These are phyloP conservation scores for Diorhabda sublineata DNA, from an alignment of 1,140 invertebrate species.

Conservation along the genomic window DNA sequence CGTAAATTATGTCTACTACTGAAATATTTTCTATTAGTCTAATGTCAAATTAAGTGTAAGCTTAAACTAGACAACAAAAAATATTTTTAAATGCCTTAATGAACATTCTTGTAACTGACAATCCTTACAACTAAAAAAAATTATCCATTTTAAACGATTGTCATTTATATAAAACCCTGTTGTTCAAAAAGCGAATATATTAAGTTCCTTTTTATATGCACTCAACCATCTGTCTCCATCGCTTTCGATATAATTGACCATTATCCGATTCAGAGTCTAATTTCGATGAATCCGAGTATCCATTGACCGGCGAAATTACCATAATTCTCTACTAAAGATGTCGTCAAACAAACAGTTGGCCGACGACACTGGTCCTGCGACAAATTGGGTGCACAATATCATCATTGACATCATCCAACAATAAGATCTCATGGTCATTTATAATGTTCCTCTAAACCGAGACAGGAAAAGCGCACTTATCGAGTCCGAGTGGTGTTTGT, in stretches of 20 bases:
- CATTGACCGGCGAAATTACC: slow-evolving; percentile 9
- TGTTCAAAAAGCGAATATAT: too few relatives aligned
- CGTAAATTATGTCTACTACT: too few relatives aligned
- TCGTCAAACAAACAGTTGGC: slow-evolving; percentile 26
- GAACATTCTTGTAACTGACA: too few relatives aligned
- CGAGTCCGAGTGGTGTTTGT: background rate
- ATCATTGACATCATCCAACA: background rate
- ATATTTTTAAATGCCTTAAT: too few relatives aligned
- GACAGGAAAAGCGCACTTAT: background rate
- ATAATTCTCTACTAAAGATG: slow-evolving; percentile 20
- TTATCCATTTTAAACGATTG: too few relatives aligned
- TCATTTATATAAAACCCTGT: too few relatives aligned
- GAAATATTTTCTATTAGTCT: too few relatives aligned
- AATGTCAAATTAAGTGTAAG: too few relatives aligned
- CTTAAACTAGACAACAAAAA: too few relatives aligned
- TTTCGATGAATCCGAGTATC: background rate
- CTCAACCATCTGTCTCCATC: too few relatives aligned
- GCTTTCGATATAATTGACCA: background rate
- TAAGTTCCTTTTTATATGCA: too few relatives aligned
- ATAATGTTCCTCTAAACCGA: background rate
- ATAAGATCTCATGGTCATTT: background rate
- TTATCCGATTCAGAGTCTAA: background rate
- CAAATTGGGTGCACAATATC: slow-evolving; percentile 23
- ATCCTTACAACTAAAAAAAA: too few relatives aligned
- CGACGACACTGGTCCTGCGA: slow-evolving; percentile 12